A percentile compares a stretch with the other conserved stretches of the same genome.
phyloP scores from a whole-genome alignment of 2,113 vertebrate genomes.

The Bos taurus region DNA sequence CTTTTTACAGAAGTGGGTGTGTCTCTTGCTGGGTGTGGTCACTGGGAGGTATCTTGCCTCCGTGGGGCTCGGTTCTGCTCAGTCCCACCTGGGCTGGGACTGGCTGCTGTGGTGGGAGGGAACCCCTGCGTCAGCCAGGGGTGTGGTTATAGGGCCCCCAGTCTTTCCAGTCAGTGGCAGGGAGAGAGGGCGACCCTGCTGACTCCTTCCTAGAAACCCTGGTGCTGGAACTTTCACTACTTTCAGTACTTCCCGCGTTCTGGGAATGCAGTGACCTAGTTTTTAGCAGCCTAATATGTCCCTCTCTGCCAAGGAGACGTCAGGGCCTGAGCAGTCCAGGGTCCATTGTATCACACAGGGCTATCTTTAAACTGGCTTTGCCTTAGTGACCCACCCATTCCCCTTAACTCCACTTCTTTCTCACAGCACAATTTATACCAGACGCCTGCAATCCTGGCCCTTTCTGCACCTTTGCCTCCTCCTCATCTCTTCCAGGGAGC shows the following conservation, averaged over 20 bases:
- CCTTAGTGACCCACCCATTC: background rate
- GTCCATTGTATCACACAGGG: background rate
- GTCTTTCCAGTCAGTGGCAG: background rate
- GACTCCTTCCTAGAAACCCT: background rate
- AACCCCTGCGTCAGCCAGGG: background rate
- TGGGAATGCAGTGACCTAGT: constrained; percentile 40
- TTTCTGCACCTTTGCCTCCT: background rate
- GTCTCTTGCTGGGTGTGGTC: constrained; percentile 28
- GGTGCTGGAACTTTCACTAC: constrained; percentile 57
- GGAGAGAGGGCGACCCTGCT: background rate
- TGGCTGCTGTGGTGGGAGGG: background rate
- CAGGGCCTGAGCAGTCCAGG: background rate
- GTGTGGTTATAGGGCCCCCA: background rate
- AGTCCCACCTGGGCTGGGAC: background rate
- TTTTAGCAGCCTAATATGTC: constrained; percentile 9
- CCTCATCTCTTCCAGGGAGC: background rate
- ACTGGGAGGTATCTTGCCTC: background rate
- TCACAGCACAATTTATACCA: background rate
- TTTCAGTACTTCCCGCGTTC: constrained; percentile 10
- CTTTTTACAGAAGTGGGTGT: background rate
- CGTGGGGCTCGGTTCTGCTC: background rate
- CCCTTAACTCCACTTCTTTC: background rate
- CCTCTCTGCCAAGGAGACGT: background rate
- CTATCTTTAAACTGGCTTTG: background rate
- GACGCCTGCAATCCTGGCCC: background rate